A percentile compares a stretch with the other conserved stretches of the same genome.
Conservation (phyloP, 2,797 vertebrate species). For the Urophycis tenuis region DNA sequence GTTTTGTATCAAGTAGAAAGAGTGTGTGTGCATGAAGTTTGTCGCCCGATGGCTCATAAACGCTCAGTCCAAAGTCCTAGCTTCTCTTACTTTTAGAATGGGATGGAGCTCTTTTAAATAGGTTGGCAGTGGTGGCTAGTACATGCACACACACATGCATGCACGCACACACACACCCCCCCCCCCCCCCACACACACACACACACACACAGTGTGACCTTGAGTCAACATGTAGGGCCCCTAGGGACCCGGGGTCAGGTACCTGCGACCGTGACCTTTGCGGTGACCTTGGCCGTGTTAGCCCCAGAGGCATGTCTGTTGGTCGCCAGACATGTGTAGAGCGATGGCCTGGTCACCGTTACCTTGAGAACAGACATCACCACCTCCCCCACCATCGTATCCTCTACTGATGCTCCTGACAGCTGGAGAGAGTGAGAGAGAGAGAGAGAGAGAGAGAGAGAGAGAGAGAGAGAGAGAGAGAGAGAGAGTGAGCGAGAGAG, state of each 20-base stretch:
- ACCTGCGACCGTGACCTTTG: constrained; percentile 85
- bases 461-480: background rate
- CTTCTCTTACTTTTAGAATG: too few relatives aligned
- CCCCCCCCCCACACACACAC: too few relatives aligned
- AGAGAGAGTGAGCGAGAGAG: constrained; percentile 3
- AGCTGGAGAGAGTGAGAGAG: constrained; percentile 63
- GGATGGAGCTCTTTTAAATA: too few relatives aligned
- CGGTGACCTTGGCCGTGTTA: constrained; percentile 86
- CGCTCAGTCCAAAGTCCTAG: too few relatives aligned
- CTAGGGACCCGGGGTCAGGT: background rate
- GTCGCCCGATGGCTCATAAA: too few relatives aligned
- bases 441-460: background rate
- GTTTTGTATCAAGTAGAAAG: too few relatives aligned
- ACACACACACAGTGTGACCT: too few relatives aligned
- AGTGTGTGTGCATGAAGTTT: too few relatives aligned
- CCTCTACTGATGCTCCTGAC: constrained; percentile 78
- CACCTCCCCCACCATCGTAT: constrained; percentile 80
- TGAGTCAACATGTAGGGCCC: too few relatives aligned
- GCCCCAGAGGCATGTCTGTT: constrained; percentile 87
- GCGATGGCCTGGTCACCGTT: constrained; percentile 80
- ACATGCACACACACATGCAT: too few relatives aligned
- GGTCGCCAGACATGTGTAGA: constrained; percentile 90
- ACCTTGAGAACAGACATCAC: constrained; percentile 82
- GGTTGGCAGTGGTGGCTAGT: too few relatives aligned
- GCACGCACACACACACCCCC: too few relatives aligned